phyloP scores from a whole-genome alignment of 2,888 invertebrate species.

The Ophioninae sp. region DNA sequence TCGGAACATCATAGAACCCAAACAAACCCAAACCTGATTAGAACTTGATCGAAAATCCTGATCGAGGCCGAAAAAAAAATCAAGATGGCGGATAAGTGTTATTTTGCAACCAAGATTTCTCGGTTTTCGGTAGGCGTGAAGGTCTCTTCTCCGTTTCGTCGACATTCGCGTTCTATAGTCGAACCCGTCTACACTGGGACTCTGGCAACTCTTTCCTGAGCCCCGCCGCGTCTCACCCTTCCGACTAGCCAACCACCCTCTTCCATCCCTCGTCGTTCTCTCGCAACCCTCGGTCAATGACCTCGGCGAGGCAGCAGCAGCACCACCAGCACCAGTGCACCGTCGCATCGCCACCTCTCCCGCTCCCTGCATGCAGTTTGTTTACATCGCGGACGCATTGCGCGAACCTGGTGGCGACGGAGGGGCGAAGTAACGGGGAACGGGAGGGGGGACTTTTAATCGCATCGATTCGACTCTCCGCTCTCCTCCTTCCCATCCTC shows the following conservation, averaged over 20 bases:
- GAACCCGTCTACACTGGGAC: constrained; percentile 45
- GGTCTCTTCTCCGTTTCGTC: constrained; percentile 26
- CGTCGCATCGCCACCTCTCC: constrained; percentile 48
- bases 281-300: constrained; percentile 77
- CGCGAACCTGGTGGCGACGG: constrained; percentile 13
- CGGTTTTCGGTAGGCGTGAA: no score
- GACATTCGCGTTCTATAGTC: constrained; percentile 32
- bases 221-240: constrained; percentile 56
- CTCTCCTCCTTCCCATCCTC: constrained; percentile 18
- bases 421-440: no score
- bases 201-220: constrained; percentile 48
- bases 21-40: no score
- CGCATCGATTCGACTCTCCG: constrained; percentile 57
- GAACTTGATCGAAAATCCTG: no score
- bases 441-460: constrained; percentile 59
- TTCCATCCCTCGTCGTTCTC: constrained; percentile 66
- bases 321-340: constrained; percentile 66
- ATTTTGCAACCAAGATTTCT: no score
- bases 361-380: constrained; percentile 57
- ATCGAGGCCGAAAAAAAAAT: no score
- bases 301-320: constrained; percentile 76
- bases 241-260: constrained; percentile 56
- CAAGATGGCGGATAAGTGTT: no score
- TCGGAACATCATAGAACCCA: no score
- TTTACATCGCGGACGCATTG: constrained; percentile 63